phyloP scores from a whole-genome alignment of 2,888 invertebrate genomes.

The Dicyrtomina minuta region DNA sequence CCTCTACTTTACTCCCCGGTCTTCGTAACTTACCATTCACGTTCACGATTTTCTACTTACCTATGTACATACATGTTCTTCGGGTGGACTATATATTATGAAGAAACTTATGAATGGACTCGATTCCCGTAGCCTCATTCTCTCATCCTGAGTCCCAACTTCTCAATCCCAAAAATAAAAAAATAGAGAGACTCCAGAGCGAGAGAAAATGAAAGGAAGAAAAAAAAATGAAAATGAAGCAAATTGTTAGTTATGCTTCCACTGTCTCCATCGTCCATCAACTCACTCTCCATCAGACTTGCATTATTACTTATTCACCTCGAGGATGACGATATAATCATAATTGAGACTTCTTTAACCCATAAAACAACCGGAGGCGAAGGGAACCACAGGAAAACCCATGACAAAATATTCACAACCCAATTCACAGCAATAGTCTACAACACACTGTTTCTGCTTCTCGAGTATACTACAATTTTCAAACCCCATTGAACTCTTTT shows the following conservation, averaged over 20 bases:
- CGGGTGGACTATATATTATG: too few species aligned
- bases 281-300: constrained; percentile 13
- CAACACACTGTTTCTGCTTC: too few species aligned
- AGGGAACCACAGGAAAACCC: constrained; percentile 15
- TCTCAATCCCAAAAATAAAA: too few species aligned
- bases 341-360: constrained; percentile 32
- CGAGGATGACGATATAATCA: constrained; percentile 17
- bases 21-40: too few species aligned
- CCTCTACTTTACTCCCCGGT: too few species aligned
- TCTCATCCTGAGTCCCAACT: too few species aligned
- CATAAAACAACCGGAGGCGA: constrained; percentile 34
- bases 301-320: constrained; percentile 24
- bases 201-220: neutral
- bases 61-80: too few species aligned
- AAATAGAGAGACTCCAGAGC: too few species aligned
- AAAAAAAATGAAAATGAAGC: neutral
- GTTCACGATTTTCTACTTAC: too few species aligned
- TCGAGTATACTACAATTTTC: neutral
- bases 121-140: neutral
- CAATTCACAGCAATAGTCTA: neutral
- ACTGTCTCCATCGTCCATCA: too few species aligned
- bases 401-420: constrained; percentile 16
- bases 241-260: constrained; percentile 24
- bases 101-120: constrained; percentile 17
- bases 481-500: neutral